These are phyloP conservation scores for Hirtodrosophila alboralis DNA, from an alignment of 2,888 invertebrate genomes.

Conservation along the genomic window DNA sequence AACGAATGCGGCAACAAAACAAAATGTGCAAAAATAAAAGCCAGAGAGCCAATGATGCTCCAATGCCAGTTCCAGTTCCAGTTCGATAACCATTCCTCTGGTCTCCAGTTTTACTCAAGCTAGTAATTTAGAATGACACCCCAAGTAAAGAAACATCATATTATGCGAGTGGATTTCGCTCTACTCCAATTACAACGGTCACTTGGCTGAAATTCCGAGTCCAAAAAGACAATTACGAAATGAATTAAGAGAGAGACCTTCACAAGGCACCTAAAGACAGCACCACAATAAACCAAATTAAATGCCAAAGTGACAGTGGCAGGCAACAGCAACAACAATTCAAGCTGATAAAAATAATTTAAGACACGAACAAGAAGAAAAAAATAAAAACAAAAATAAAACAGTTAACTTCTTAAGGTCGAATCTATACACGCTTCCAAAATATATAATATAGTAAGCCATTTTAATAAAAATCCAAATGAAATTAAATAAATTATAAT, in stretches of 20 bases:
- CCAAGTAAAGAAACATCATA: slow-evolving; percentile 3
- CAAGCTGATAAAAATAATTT: slow-evolving; percentile 69
- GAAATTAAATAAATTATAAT: too few species aligned
- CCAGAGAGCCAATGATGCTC: slow-evolving; percentile 8
- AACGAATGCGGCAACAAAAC: slow-evolving; percentile 38
- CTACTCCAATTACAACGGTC: slow-evolving; percentile 57
- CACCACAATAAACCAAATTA: slow-evolving; percentile 76
- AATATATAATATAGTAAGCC: too few species aligned
- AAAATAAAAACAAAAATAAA: too few species aligned
- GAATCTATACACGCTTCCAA: too few species aligned
- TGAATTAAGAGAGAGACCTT: slow-evolving; percentile 65
- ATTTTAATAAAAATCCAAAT: too few species aligned
- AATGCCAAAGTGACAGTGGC: slow-evolving; percentile 63
- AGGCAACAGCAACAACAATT: slow-evolving; percentile 32
- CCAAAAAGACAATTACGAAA: slow-evolving; percentile 62
- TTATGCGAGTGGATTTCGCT: slow-evolving; percentile 19
- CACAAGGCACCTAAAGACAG: slow-evolving; percentile 51
- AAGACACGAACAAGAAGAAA: slow-evolving; percentile 27
- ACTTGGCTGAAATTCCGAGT: slow-evolving; percentile 23
- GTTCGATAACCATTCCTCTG: slow-evolving; percentile 3
- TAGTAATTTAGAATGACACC: slow-evolving; percentile 46
- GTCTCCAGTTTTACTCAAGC: slow-evolving; percentile 11
- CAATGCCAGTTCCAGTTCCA: slow-evolving; percentile 32
- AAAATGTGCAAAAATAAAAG: slow-evolving; percentile 32
- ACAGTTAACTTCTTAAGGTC: too few species aligned